Evolutionary conservation across 1,140 invertebrate genomes (phyloP), one percentile per base, ranked within the genome.

Genomic region (Nixonia krombeini): DNA sequence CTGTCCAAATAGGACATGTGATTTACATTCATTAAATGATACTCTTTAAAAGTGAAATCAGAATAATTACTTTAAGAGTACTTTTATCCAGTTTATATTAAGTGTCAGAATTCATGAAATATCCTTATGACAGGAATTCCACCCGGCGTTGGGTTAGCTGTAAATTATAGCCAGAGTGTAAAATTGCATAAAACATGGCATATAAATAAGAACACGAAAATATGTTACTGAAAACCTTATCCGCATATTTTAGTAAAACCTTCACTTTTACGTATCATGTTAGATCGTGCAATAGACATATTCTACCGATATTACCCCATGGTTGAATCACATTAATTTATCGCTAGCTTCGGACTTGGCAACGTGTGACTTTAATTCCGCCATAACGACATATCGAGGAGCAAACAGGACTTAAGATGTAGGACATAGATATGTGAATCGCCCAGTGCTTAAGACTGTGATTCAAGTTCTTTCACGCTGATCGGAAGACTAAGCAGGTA

Each of bases 241-340:
- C 8, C 37, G 15, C 16, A 40, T 16, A 40, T 40, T 40, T 40
- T 40, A 16, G 37, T 17, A 15, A 10, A 17, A 21, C 37, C 7
- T 40, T 17, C 37, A 40, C 37, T 40, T 35, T 9, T 4, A 18
- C 1, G 17, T 40, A 40, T 40, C 37, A 17, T 16, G 37, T 40
- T 40, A 9, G 37, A 40, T 40, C 37, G 37, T 40, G 37, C 37
- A 21, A 40, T 40, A 40, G 8, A 40, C 37, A 40, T 40, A 40
- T 40, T 40, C 18, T 40, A 18, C 37, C 8, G 37, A 40, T 40
- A 40, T 37, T 40, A 40, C 37, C 37, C 16, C 37, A 40, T 9
- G 37, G 37, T 21, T 40, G n/a, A 18, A 40, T 40, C 37, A 40
- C 33, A 35, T 35, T 35, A 35, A 35, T 35, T 35, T 35, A 35